These are phyloP conservation scores for Ichneumoninae sp. DNA, from an alignment of 2,888 invertebrate species.

Conservation along the genomic window DNA sequence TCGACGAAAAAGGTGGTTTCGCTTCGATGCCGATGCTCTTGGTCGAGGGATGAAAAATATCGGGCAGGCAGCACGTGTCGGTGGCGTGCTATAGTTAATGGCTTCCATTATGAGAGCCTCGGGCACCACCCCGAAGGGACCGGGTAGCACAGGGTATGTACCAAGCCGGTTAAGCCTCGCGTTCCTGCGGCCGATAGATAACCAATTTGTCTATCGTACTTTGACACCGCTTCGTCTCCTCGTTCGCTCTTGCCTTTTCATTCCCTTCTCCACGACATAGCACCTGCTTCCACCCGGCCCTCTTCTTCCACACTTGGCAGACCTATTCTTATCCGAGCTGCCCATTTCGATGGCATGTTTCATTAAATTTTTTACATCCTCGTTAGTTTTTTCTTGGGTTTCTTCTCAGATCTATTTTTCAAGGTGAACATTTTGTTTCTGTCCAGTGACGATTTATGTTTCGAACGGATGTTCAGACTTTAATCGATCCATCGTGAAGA, in stretches of 20 bases:
- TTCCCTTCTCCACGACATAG: not conserved
- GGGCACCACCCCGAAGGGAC: conserved; percentile 33
- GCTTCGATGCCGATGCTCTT: conserved; percentile 55
- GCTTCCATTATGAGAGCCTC: conserved; percentile 76
- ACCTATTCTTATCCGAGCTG: not conserved
- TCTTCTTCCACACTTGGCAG: not conserved
- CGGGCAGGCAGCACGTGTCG: conserved; percentile 75
- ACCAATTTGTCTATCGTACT: conserved; percentile 56
- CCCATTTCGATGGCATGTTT: not conserved
- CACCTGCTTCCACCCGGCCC: not conserved
- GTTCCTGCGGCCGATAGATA: conserved; percentile 45
- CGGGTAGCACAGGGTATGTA: conserved; percentile 19
- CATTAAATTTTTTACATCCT: not conserved
- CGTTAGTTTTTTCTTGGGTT: not conserved
- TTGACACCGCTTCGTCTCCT: conserved; percentile 29
- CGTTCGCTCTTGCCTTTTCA: not conserved
- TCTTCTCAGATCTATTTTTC: not conserved
- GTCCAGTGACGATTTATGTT: conserved; percentile 1
- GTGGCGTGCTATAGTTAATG: conserved; percentile 78
- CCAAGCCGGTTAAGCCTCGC: conserved; percentile 13
- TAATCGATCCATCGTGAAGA: conserved; percentile 12
- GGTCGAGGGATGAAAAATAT: conserved; percentile 77
- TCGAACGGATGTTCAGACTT: not conserved
- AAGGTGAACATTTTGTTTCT: not conserved
- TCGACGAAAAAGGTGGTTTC: conserved; percentile 34